Conservation (phyloP, 2,113 vertebrate species). For the Dicrurus megarhynchus region DNA sequence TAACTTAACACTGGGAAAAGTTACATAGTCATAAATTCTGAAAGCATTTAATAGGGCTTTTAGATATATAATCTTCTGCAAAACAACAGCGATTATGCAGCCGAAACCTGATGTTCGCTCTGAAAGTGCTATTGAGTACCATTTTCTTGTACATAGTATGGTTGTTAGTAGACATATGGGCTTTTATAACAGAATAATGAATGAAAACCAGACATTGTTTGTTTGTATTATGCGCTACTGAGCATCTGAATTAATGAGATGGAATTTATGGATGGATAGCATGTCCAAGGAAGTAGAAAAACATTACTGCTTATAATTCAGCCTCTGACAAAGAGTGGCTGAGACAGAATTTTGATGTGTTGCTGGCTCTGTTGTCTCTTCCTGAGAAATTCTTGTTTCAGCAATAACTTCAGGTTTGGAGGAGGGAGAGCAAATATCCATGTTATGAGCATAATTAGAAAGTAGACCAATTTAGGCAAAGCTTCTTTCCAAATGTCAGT, state of each 20-base stretch:
- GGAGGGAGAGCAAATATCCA: neutral
- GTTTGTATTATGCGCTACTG: neutral
- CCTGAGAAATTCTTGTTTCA: neutral
- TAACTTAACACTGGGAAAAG: neutral
- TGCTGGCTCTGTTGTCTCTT: neutral
- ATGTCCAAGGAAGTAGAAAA: neutral
- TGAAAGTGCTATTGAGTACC: neutral
- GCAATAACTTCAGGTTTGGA: neutral
- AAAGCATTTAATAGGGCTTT: neutral
- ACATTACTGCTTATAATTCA: neutral
- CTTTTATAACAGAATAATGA: neutral
- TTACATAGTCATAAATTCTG: neutral
- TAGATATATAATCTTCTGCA: neutral
- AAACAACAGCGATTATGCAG: neutral
- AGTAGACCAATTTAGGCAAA: neutral
- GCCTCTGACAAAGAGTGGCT: neutral
- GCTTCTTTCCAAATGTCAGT: neutral
- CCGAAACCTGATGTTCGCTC: neutral
- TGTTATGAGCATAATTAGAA: neutral
- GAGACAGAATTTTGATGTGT: neutral
- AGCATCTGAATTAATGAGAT: neutral
- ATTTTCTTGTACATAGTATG: neutral
- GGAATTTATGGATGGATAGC: neutral
- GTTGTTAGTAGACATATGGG: neutral
- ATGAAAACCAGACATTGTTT: neutral